Evolutionary conservation across 1,140 invertebrate genomes (phyloP).

Genomic region (Piezodorus guildinii): DNA sequence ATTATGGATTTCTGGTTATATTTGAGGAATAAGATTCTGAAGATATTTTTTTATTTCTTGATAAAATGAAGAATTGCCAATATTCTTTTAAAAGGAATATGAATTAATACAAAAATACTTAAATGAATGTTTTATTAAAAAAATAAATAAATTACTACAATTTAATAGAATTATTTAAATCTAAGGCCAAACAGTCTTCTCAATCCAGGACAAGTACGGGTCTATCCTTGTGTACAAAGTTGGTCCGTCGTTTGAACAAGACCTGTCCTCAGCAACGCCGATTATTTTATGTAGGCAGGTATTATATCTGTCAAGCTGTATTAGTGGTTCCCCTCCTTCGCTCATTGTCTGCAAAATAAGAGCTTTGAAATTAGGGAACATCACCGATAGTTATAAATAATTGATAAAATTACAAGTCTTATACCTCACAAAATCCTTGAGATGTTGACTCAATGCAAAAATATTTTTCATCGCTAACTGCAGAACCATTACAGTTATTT

Average conservation of each 20-base stretch:
- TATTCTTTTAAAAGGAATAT: too few relatives aligned
- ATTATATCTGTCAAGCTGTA: neutral
- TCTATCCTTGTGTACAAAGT: neutral
- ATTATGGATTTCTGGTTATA: too few relatives aligned
- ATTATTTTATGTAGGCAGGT: neutral
- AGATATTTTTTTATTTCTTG: too few relatives aligned
- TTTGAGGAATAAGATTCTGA: too few relatives aligned
- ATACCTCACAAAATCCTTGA: neutral
- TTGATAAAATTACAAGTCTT: neutral
- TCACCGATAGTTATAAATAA: too few relatives aligned
- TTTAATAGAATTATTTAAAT: neutral
- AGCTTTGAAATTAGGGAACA: too few relatives aligned
- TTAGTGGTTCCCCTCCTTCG: slow-evolving; percentile 2
- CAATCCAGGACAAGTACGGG: slow-evolving; percentile 4
- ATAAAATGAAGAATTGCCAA: too few relatives aligned
- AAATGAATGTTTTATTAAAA: neutral
- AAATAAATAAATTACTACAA: neutral
- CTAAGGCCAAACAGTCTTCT: slow-evolving; percentile 8
- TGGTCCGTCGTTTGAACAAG: neutral
- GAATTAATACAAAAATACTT: neutral
- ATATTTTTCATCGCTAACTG: neutral
- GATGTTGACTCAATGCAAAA: neutral
- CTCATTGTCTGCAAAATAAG: neutral
- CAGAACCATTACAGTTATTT: too few relatives aligned
- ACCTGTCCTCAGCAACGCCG: neutral